Percentiles rank a stretch among this genome's conserved stretches.
These are phyloP conservation scores for Blennius ocellaris DNA, from an alignment of 2,113 vertebrate species.

Conservation along the genomic window DNA sequence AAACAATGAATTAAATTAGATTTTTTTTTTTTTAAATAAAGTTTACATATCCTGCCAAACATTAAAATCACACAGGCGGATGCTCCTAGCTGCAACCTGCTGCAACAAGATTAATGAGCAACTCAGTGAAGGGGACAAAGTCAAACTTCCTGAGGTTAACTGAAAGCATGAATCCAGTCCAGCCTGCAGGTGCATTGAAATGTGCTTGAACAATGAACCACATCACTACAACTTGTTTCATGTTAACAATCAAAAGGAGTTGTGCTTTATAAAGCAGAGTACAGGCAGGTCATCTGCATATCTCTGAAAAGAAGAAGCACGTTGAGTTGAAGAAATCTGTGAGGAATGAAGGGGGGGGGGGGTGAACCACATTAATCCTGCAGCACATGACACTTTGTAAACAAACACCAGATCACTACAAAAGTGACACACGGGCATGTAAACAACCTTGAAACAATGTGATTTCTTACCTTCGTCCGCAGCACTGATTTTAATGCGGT, in stretches of 20 bases:
- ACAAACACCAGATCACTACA: slow-evolving; percentile 13
- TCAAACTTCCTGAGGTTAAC: slow-evolving; percentile 20
- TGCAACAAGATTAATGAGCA: slow-evolving; percentile 49
- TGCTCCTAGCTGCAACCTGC: slow-evolving; percentile 18
- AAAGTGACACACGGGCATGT: no score
- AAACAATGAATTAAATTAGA: not conserved
- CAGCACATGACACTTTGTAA: slow-evolving; percentile 43
- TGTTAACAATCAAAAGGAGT: not conserved
- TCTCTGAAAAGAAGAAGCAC: not conserved
- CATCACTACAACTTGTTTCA: not conserved
- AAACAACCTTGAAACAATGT: not conserved
- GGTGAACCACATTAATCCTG: not conserved
- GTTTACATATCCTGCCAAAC: not conserved
- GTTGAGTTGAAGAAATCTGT: not conserved
- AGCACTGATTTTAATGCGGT: slow-evolving; percentile 70
- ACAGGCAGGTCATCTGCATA: not conserved
- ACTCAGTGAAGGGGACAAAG: slow-evolving; percentile 37
- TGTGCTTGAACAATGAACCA: not conserved
- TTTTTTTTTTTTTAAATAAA: no score
- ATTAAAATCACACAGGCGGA: not conserved
- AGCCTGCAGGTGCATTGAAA: not conserved
- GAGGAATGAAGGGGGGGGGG: not conserved
- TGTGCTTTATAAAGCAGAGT: not conserved
- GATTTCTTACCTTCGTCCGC: slow-evolving; percentile 76
- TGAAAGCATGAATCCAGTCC: not conserved